Conservation (phyloP, 2,113 vertebrate genomes). For the Megalops atlanticus region DNA sequence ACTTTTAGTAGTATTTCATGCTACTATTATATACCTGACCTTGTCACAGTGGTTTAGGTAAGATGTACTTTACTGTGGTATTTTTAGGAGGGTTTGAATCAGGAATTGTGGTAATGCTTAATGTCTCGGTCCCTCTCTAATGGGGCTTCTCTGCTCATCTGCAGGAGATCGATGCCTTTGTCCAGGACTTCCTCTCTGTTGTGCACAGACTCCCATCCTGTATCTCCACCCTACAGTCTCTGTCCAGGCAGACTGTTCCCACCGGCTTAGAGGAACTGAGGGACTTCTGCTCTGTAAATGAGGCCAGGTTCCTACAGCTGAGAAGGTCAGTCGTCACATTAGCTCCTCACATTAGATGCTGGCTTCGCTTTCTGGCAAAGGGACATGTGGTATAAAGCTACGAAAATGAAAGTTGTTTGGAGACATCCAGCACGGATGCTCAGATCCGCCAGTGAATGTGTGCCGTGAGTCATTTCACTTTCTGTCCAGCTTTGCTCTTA, state of each 20-base stretch:
- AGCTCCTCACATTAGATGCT: too few relatives aligned
- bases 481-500: not conserved
- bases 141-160: not conserved
- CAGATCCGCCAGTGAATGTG: not conserved
- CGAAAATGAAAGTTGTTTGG: too few relatives aligned
- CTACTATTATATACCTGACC: not conserved
- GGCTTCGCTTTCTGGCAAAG: too few relatives aligned
- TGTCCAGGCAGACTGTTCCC: conserved; percentile 57
- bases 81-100: not conserved
- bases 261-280: conserved; percentile 39
- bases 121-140: not conserved
- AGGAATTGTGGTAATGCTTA: not conserved
- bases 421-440: not conserved
- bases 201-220: conserved; percentile 63
- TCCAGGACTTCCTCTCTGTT: conserved; percentile 62
- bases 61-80: not conserved
- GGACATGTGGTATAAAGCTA: too few relatives aligned
- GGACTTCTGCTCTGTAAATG: conserved; percentile 56
- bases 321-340: conserved; percentile 54
- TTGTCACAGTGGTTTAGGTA: not conserved
- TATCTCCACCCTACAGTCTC: conserved; percentile 57
- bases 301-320: conserved; percentile 59
- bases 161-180: conserved; percentile 67
- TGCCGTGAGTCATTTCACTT: not conserved
- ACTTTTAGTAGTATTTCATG: not conserved